phyloP scores from a whole-genome alignment of 2,113 vertebrate genomes.

The Urocolius indicus region DNA sequence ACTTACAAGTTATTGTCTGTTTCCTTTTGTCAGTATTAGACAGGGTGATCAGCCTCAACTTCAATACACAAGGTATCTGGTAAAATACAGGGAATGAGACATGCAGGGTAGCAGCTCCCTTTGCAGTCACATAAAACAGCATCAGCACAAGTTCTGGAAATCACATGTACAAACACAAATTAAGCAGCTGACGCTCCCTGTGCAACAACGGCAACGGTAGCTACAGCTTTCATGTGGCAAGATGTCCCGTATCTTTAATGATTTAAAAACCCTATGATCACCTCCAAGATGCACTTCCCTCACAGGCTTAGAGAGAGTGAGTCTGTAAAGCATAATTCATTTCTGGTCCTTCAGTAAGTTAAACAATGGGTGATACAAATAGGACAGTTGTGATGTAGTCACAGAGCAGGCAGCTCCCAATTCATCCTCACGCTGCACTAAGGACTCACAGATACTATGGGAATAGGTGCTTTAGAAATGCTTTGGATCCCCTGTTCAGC shows the following conservation, averaged over 20 bases:
- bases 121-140: neutral
- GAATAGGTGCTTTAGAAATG: neutral
- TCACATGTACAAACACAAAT: constrained; percentile 16
- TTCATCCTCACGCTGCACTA: neutral
- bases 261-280: neutral
- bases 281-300: neutral
- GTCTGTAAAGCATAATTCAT: neutral
- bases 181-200: neutral
- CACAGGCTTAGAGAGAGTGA: neutral
- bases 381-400: neutral
- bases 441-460: neutral
- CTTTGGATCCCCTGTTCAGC: neutral
- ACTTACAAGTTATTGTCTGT: neutral
- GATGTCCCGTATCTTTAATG: neutral
- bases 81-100: neutral
- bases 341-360: neutral
- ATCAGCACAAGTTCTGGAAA: neutral
- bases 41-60: neutral
- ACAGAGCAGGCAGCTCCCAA: neutral
- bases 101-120: neutral
- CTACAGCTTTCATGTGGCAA: neutral
- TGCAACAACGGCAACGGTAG: neutral
- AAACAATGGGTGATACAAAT: constrained; percentile 18
- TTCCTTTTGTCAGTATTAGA: neutral
- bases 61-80: neutral